Base-by-base conservation (phyloP, 1,140 invertebrate genomes). In the Euwallacea fornicatus region DNA sequence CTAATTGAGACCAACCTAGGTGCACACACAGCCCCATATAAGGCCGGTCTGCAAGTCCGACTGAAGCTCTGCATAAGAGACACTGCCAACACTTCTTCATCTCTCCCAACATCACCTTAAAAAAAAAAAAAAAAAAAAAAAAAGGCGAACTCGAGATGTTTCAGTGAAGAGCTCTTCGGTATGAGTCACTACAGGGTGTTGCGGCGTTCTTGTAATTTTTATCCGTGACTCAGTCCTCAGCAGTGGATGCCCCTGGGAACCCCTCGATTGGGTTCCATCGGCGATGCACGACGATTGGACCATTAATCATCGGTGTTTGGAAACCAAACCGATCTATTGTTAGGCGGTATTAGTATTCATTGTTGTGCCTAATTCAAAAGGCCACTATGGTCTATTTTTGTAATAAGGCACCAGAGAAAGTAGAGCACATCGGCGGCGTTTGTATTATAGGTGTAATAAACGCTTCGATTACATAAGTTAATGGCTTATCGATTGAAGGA, bases 401-500 rank as follows among this genome's bases (percentile, higher is more conserved):
- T 61, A 42, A 61, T 61, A 61, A 7, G 33, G 3, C n/a, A 15
- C 21, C 59, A 61, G 59, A 61, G 59, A 61, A 61, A 61, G 59
- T 61, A 61, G 59, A 61, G 15, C 59, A 61, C 42, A 43, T 13
- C 13, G 46, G 9, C 42, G 21, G 9, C 42, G 21, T 61, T 61
- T 43, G 59, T 61, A 50, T 33, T 33, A 21, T 61, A 61, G 42
- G n/a, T 43, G 59, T 61, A 61, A 61, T 61, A 61, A 61, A 61
- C 59, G n/a, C 42, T 43, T 21, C n/a, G 33, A 41, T 61, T 61
- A 61, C 42, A 43, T 61, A 61, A 61, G 8, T 43, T 61, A 61
- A 61, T 42, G 21, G 33, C n/a, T 61, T 61, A 61, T 61, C 42
- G 59, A 61, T 61, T 43, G 42, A 61, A 16, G 21, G n/a, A 58